Evolutionary conservation across 2,888 invertebrate species (phyloP).

Genomic region (Hipparchia semele): DNA sequence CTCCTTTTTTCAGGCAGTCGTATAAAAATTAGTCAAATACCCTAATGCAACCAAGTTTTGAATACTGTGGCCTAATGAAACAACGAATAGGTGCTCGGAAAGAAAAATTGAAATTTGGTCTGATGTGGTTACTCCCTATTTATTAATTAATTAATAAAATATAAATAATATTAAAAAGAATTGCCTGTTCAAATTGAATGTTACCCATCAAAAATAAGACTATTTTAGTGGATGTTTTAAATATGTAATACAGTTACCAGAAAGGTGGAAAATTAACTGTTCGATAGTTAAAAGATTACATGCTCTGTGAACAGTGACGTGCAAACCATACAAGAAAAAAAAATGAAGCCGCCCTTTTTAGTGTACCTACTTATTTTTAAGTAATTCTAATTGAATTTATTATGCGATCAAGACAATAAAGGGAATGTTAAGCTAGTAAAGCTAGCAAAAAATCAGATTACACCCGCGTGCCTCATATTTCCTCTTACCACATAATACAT

Average conservation of each 20-base stretch:
- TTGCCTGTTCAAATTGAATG: constrained; percentile 32
- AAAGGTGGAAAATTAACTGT: neutral
- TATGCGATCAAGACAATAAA: neutral
- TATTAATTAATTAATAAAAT: constrained; percentile 11
- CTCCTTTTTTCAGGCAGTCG: neutral
- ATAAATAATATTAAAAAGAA: constrained; percentile 6
- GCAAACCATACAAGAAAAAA: neutral
- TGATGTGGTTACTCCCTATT: constrained; percentile 29
- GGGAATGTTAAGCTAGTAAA: neutral
- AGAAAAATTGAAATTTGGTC: neutral
- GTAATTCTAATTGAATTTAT: too few species aligned
- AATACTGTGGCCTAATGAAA: neutral
- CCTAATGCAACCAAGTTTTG: neutral
- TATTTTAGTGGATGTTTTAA: constrained; percentile 29
- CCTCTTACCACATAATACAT: too few species aligned
- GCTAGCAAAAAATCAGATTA: too few species aligned
- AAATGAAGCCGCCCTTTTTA: neutral
- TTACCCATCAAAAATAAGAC: constrained; percentile 32
- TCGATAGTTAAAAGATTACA: neutral
- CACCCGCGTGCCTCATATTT: too few species aligned
- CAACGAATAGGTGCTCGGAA: constrained; percentile 7
- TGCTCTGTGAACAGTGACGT: neutral
- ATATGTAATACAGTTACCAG: neutral
- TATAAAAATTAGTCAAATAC: neutral
- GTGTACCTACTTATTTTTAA: neutral